Conservation (phyloP, 2,888 invertebrate genomes). For the Aplocera efformata region DNA sequence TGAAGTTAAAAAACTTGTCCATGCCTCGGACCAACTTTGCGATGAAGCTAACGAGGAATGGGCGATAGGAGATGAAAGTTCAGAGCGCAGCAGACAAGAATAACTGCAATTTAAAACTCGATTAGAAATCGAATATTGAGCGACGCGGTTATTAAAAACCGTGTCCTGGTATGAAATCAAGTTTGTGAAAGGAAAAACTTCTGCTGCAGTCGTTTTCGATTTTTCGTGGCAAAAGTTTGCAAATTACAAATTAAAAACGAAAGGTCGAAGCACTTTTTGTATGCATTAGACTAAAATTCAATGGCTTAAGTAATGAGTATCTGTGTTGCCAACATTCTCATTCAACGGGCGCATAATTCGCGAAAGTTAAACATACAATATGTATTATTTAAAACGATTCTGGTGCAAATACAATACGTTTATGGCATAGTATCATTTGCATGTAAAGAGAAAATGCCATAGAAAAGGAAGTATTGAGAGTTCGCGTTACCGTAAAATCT, state of each 20-base stretch:
- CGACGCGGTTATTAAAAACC: constrained; percentile 69
- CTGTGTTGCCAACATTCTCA: constrained; percentile 22
- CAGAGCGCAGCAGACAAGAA: constrained; percentile 70
- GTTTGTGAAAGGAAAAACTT: constrained; percentile 40
- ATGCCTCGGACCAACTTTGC: constrained; percentile 66
- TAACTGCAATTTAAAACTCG: constrained; percentile 80
- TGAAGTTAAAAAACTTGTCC: constrained; percentile 74
- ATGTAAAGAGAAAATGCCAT: constrained; percentile 58
- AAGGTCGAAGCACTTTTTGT: constrained; percentile 6
- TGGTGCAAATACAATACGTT: constrained; percentile 43
- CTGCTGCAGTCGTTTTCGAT: constrained; percentile 35
- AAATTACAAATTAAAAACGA: constrained; percentile 28
- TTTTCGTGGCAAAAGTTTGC: constrained; percentile 28
- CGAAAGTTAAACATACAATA: constrained; percentile 40
- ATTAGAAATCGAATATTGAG: constrained; percentile 76
- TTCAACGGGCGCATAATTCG: constrained; percentile 32
- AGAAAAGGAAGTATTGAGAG: constrained; percentile 52
- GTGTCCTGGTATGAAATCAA: constrained; percentile 43
- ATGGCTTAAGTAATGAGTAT: constrained; percentile 23
- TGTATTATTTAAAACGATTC: constrained; percentile 42
- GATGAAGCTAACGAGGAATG: constrained; percentile 76
- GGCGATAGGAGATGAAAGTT: constrained; percentile 72
- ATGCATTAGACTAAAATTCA: constrained; percentile 24
- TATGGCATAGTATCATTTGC: constrained; percentile 52
- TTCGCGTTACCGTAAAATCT: constrained; percentile 64